Conservation (phyloP, 2,797 vertebrate species). For the Sarcoramphus papa region DNA sequence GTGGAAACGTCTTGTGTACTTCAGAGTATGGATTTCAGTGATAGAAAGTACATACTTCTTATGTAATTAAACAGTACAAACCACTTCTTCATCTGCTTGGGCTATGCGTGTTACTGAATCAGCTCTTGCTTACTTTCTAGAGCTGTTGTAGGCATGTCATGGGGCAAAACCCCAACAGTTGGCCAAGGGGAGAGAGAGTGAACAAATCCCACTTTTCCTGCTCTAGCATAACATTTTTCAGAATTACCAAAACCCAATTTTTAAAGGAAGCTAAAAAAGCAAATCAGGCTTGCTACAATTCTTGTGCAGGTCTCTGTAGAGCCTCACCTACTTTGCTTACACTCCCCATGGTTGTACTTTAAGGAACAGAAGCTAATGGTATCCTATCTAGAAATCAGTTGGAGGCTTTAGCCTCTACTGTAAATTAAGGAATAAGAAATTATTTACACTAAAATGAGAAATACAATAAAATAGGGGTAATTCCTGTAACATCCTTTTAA, state of each 20-base stretch:
- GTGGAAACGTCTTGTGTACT: not conserved
- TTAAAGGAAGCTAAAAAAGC: not conserved
- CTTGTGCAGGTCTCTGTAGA: not conserved
- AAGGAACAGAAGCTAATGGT: not conserved
- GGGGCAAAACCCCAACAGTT: not conserved
- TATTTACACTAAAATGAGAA: not conserved
- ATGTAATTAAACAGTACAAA: not conserved
- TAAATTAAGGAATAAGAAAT: not conserved
- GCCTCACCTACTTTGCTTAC: not conserved
- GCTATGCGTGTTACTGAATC: not conserved
- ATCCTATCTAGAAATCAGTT: not conserved
- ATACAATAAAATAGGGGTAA: not conserved
- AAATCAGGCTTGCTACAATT: not conserved
- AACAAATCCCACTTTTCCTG: not conserved
- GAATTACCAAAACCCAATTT: not conserved
- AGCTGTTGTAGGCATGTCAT: not conserved
- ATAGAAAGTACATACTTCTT: not conserved
- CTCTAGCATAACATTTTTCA: not conserved
- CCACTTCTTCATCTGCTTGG: not conserved
- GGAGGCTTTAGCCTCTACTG: not conserved
- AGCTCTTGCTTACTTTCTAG: not conserved
- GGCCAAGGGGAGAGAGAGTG: not conserved
- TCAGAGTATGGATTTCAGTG: not conserved
- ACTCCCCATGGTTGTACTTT: not conserved
- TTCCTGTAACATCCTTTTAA: not conserved